Evolutionary conservation across 2,797 vertebrate genomes (phyloP), one percentile per base, ranked within the genome.

Genomic region (Eptatretus atami): DNA sequence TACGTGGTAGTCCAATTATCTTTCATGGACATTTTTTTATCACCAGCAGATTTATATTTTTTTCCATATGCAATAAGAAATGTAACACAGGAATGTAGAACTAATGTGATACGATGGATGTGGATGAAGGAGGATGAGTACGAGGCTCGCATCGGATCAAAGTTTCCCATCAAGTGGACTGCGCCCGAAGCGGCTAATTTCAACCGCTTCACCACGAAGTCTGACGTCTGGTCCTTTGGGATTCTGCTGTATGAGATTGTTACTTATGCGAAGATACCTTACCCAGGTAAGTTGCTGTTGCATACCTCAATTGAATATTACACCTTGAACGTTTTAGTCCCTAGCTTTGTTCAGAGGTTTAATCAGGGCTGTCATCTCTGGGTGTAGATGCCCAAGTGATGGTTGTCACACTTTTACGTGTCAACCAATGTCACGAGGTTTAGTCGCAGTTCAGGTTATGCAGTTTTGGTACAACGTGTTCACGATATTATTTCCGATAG

Each of bases 151-250:
- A 72, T 78, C 52, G 77, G 57, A n/a, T 61, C 74, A 65, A 76
- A 71, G 65, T 72, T 82, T 19, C 80, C 82, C 24, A 81, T 76
- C 67, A 84, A 81, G 70, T 82, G 82, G 83, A 77, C 74, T 0
- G 77, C 82, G 1, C 82, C 81, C 0, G 81, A 83, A 64, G 79
- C 81, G 12, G 74, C 82, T 66, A 78, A 73, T 66, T 72, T 71
- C 1, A 79, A 80, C 1, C 72, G 54, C 44, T 83, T 78, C 71
- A 81, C 82, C 66, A 73, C 57, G 71, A 81, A 81, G 66, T 82
- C 83, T 0, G 82, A 84, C 1, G 70, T 82, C 11, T 83, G 83
- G 82, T 80, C 82, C 10, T 84, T 79, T 2, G 78, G 81, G 0
- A 1, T 83, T 12, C 70, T 86, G 44, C 75, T 83, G 44, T 76